phyloP scores from a whole-genome alignment of 2,797 vertebrate species.

The Chanos chanos region DNA sequence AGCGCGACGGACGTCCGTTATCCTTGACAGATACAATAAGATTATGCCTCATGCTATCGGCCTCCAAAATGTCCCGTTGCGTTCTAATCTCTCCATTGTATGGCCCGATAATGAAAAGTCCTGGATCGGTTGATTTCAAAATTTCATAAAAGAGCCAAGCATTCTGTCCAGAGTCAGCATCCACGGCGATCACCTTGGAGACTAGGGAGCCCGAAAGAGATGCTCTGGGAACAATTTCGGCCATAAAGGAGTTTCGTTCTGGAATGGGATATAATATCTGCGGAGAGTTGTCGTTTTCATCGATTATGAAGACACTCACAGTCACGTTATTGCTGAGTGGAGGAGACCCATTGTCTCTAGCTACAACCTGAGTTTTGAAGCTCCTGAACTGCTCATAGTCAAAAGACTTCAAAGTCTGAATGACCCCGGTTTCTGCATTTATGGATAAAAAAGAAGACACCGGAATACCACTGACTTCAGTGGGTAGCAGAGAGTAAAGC shows the following conservation, averaged over 20 bases:
- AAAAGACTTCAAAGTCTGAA: conserved; percentile 45
- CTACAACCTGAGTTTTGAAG: conserved; percentile 56
- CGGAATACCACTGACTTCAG: no score
- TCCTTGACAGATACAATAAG: conserved; percentile 41
- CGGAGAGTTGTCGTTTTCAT: conserved; percentile 77
- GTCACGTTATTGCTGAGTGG: conserved; percentile 68
- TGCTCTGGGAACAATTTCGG: conserved; percentile 60
- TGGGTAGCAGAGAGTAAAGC: no score
- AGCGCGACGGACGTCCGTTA: conserved; percentile 48
- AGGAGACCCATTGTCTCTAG: conserved; percentile 63
- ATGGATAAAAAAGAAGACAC: no score
- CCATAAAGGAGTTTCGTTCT: conserved; percentile 48
- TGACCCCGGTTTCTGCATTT: no score
- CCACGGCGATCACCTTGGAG: conserved; percentile 75
- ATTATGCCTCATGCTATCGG: conserved; percentile 62
- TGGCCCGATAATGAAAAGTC: conserved; percentile 67
- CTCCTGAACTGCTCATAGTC: conserved; percentile 20
- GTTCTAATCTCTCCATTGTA: conserved; percentile 59
- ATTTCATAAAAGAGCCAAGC: conserved; percentile 77
- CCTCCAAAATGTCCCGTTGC: conserved; percentile 63
- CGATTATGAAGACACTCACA: conserved; percentile 71
- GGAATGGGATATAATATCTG: conserved; percentile 66
- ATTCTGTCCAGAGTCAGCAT: conserved; percentile 74
- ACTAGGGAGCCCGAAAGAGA: conserved; percentile 63
- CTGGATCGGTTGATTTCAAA: conserved; percentile 66